Evolutionary conservation across 2,888 invertebrate species (phyloP), one percentile per base, ranked within the genome.

Genomic region (Monoplex corrugatus): DNA sequence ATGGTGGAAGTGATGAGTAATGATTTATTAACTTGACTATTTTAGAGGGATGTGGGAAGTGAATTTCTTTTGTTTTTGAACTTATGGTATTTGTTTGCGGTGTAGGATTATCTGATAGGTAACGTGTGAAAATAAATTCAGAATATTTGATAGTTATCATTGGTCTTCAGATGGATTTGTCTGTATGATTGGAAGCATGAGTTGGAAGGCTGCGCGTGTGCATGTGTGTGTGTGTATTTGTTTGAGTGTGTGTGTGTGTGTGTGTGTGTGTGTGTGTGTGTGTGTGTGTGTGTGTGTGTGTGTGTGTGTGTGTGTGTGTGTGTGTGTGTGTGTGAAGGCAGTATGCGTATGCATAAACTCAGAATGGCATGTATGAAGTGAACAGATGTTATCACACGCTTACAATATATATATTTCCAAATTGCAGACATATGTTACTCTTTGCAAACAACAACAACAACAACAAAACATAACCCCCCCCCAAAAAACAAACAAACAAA

Each of bases 211-310:
- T 19, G 19, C 19, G 40, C 63, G n/a, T 32, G 38, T 85, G 63
- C 63, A 1, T 83, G 0, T 83, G 45, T n/a, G 45, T 68, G 68
- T 68, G 3, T 84, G 19, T 85, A n/a, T 57, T 0, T 78, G 38
- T 86, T 13, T 32, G 28, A 78, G 32, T 78, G 23, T 43, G 28
- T 86, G 50, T 78, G 19, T n/a, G 38, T 86, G 45, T 86, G 38
- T 75, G 50, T 86, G 43, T 84, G 38, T 84, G 32, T 84, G 28
- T 88, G 44, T 72, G 43, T 87, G 16, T 80, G 28, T 82, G 5
- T 57, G 40, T n/a, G 19, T 28, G 38, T 35, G 38, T 80, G 44
- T 44, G 35, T 50, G 78, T 78, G 16, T 78, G 0, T 78, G 40
- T 78, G 40, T 57, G 57, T 57, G n/a, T 57, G 3, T 57, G 50